A percentile compares a stretch with the other conserved stretches of the same genome.
Conservation (phyloP, 2,888 invertebrate species). For the Cheilosia scutellata region DNA sequence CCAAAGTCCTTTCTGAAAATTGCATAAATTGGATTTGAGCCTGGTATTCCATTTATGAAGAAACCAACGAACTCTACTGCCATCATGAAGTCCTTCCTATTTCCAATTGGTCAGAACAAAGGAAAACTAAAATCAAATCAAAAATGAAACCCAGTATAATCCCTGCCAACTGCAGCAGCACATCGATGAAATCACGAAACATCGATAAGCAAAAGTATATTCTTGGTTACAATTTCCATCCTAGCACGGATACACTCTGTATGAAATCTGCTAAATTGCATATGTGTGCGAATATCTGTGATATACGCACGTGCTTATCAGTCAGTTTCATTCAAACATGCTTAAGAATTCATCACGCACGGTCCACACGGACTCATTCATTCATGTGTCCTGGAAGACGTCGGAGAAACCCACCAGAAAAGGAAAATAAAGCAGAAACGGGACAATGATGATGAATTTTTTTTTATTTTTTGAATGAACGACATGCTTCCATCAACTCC, state of each 20-base stretch:
- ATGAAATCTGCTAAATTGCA: neutral
- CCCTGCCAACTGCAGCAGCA: slow-evolving; percentile 15
- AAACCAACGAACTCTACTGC: too few species aligned
- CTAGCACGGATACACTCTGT: neutral
- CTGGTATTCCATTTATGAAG: too few species aligned
- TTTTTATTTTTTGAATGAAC: slow-evolving; percentile 60
- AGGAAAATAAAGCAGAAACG: slow-evolving; percentile 14
- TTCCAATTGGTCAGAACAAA: too few species aligned
- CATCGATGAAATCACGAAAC: slow-evolving; percentile 17
- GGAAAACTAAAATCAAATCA: slow-evolving; percentile 42
- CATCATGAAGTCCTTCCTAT: too few species aligned
- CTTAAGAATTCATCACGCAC: slow-evolving; percentile 71
- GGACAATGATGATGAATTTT: slow-evolving; percentile 65
- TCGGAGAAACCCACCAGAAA: slow-evolving; percentile 3
- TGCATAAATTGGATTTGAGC: too few species aligned
- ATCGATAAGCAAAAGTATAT: neutral
- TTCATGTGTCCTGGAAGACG: slow-evolving; percentile 46
- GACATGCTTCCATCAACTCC: slow-evolving; percentile 67
- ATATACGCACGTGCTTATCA: slow-evolving; percentile 68
- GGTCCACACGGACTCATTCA: slow-evolving; percentile 48
- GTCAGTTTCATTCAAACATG: slow-evolving; percentile 56
- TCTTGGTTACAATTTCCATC: slow-evolving; percentile 24
- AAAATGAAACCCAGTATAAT: slow-evolving; percentile 31
- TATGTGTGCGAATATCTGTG: neutral
- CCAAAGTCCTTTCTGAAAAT: too few species aligned